Percentiles rank a stretch among this genome's conserved stretches.
phyloP scores from a whole-genome alignment of 2,797 vertebrate genomes.

The Kryptopterus vitreolus region DNA sequence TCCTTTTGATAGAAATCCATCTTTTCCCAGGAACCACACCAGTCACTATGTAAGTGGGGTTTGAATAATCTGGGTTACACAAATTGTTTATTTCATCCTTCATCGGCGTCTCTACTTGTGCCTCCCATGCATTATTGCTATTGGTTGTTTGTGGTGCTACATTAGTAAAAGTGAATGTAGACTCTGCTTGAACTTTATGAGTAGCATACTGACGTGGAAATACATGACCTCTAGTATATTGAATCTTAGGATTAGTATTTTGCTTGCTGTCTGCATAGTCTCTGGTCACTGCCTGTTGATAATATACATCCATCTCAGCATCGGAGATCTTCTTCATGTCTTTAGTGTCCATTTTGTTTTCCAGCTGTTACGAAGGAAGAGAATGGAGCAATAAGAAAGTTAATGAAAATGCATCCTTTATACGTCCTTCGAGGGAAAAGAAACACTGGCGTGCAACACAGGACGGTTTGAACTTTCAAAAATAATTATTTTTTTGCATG shows the following conservation, averaged over 20 bases:
- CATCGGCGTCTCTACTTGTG: background rate
- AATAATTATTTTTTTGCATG: no score
- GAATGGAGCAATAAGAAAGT: background rate
- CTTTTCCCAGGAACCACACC: constrained; percentile 15
- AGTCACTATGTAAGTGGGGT: background rate
- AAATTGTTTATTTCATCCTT: background rate
- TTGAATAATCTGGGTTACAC: background rate
- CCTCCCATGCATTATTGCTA: no score
- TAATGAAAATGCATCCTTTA: background rate
- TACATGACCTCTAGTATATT: constrained; percentile 6
- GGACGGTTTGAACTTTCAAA: no score
- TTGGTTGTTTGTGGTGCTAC: constrained; percentile 18
- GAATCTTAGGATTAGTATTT: background rate
- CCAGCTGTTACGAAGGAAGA: constrained; percentile 4
- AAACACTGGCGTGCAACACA: no score
- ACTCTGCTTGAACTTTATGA: background rate
- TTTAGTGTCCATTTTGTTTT: background rate
- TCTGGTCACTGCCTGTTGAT: background rate
- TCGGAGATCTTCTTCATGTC: background rate
- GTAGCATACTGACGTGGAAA: background rate
- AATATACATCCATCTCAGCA: background rate
- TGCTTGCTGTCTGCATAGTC: background rate
- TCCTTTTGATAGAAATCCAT: background rate
- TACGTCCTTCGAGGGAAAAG: no score
- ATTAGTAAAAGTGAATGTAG: constrained; percentile 16